Evolutionary conservation across 1,140 invertebrate genomes (phyloP), one percentile per base, ranked within the genome.

Genomic region (Artemia franciscana): DNA sequence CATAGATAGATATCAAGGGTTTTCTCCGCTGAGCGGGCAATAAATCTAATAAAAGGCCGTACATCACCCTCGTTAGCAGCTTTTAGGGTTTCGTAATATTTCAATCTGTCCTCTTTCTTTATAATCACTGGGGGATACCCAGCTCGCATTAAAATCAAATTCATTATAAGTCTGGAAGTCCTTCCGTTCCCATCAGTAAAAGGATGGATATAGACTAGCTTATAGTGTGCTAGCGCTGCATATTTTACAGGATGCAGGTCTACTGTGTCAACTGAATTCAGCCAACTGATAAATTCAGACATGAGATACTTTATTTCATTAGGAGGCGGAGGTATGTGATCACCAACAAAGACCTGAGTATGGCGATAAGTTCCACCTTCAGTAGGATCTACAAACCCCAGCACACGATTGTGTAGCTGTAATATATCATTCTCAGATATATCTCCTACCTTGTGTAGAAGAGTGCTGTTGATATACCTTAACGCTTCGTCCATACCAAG

Each of bases 71-170:
- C 81, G 70, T 98, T 97, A 0, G 90, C 93, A 21, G 84, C 75
- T 70, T 94, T 84, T 12, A 98, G 74, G 68, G 85, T 82, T 66
- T 91, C 81, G 71, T 95, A 96, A 72, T 88, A 88, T 23, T 70
- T 66, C 23, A 75, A 71, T 67, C 89, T 78, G 68, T 96, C 87
- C 69, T 93, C 86, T 67, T 95, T 93, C 60, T 86, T 80, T 61
- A 98, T 88, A 59, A 95, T 94, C 4, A 95, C 89, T 0, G 93
- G 91, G 3, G 93, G 93, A 76, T 88, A 97, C 0, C 92, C 93
- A n/a, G 88, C 86, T 73, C 90, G 86, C 87, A 98, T 94, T n/a
- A 98, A 76, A 64, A 98, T 84, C 64, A 93, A 79, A 72, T 98
- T 98, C 92, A 98, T 97, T 0, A 98, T 75, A 5, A 98, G 76